Conservation (phyloP, 2,797 vertebrate species). For the Neosalanx taihuensis region DNA sequence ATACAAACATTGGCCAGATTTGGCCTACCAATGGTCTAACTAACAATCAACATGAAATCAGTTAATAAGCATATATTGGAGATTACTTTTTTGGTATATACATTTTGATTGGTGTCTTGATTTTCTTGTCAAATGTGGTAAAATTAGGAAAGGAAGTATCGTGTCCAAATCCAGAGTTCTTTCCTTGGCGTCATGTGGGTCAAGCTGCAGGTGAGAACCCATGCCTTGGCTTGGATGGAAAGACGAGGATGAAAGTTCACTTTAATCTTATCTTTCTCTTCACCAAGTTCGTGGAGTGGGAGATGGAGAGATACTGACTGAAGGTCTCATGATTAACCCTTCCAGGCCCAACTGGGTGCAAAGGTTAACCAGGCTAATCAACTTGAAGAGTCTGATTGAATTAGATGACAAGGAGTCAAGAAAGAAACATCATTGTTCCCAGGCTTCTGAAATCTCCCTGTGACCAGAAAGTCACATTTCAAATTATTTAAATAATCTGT, state of each 20-base stretch:
- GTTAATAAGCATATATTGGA: background rate
- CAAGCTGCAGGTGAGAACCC: slow-evolving; percentile 23
- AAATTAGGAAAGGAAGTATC: background rate
- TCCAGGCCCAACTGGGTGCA: slow-evolving; percentile 71
- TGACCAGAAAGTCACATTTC: background rate
- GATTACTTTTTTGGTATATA: background rate
- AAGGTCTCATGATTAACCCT: slow-evolving; percentile 87
- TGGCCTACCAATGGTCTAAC: background rate
- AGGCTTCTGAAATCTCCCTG: background rate
- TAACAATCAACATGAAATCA: background rate
- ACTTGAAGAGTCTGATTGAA: slow-evolving; percentile 72
- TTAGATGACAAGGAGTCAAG: slow-evolving; percentile 60
- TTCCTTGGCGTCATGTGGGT: background rate
- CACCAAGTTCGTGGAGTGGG: slow-evolving; percentile 70
- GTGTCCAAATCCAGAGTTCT: background rate
- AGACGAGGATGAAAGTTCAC: slow-evolving; percentile 56
- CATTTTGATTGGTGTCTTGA: background rate
- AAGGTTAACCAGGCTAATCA: slow-evolving; percentile 83
- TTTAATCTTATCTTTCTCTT: slow-evolving; percentile 77
- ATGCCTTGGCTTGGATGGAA: slow-evolving; percentile 27
- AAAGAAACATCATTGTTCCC: slow-evolving; percentile 39
- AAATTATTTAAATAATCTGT: background rate
- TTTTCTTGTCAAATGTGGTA: background rate
- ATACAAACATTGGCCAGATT: background rate
- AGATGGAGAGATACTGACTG: slow-evolving; percentile 76